These are phyloP conservation scores for Aplodontia rufa DNA, from an alignment of 2,113 vertebrate species.

Conservation along the genomic window DNA sequence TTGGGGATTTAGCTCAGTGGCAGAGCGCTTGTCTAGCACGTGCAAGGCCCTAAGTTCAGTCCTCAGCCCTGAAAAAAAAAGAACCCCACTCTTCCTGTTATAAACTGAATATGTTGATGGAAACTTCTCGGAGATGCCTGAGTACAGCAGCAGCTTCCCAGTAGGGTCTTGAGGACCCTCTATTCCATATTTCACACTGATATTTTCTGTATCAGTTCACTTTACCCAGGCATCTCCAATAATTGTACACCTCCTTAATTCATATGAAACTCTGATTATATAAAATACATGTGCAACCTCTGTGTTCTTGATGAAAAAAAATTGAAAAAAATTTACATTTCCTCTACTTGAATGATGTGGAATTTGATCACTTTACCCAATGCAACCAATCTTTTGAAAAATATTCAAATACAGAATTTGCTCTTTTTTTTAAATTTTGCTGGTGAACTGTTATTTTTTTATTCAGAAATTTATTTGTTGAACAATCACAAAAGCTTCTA, in stretches of 20 bases:
- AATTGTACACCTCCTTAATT: background rate
- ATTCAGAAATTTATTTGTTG: too few species aligned
- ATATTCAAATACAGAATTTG: background rate
- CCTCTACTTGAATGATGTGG: background rate
- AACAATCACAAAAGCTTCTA: background rate
- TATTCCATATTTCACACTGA: background rate
- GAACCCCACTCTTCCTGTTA: background rate
- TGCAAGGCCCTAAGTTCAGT: too few species aligned
- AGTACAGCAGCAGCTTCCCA: background rate
- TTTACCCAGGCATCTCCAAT: background rate
- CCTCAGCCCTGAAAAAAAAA: too few species aligned
- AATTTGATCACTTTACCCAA: background rate
- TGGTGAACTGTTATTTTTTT: too few species aligned
- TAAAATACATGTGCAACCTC: background rate
- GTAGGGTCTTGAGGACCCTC: background rate
- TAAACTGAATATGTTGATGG: background rate
- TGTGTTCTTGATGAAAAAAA: background rate
- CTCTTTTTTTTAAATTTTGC: too few species aligned
- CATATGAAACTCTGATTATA: background rate
- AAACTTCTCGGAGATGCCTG: background rate
- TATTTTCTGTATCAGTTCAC: rapidly evolving
- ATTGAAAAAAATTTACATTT: background rate
- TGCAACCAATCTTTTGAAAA: background rate
- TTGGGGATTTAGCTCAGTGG: too few species aligned
- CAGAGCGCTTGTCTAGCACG: too few species aligned